phyloP scores from a whole-genome alignment of 2,113 vertebrate species.

The Gadus macrocephalus region DNA sequence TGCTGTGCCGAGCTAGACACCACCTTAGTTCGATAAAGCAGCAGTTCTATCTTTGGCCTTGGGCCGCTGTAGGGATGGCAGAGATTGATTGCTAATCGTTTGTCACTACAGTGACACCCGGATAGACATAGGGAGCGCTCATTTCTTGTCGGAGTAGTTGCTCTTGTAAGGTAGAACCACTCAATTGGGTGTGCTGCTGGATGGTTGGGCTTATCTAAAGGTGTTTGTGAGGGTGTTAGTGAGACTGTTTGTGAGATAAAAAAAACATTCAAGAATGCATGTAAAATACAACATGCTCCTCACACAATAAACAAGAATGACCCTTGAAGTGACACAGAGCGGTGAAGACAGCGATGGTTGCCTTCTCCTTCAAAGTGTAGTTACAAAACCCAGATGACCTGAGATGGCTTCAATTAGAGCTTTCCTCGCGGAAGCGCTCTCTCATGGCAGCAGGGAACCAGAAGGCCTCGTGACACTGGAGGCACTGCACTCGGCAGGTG shows the following conservation, averaged over 20 bases:
- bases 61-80: slow-evolving; percentile 51
- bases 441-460: slow-evolving; percentile 26
- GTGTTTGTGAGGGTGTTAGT: too few species aligned
- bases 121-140: slow-evolving; percentile 17
- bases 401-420: slow-evolving; percentile 45
- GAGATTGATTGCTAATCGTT: slow-evolving; percentile 60
- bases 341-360: slow-evolving; percentile 3
- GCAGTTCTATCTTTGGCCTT: slow-evolving; percentile 54
- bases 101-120: slow-evolving; percentile 50
- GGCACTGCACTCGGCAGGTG: slow-evolving; percentile 44
- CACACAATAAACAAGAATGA: neutral
- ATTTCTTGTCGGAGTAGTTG: slow-evolving; percentile 20
- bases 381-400: slow-evolving; percentile 20
- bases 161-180: too few species aligned
- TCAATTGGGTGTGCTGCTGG: too few species aligned
- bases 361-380: slow-evolving; percentile 3
- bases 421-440: slow-evolving; percentile 34
- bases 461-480: slow-evolving; percentile 33
- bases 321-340: too few species aligned
- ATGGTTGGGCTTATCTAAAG: too few species aligned
- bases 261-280: too few species aligned
- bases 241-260: neutral
- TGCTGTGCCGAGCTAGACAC: slow-evolving; percentile 62
- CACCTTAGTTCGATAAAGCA: slow-evolving; percentile 54
- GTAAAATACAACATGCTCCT: too few species aligned